Percentiles rank a stretch among this genome's conserved stretches.
phyloP scores from a whole-genome alignment of 2,888 invertebrate genomes.

The Pseudoips prasinana region DNA sequence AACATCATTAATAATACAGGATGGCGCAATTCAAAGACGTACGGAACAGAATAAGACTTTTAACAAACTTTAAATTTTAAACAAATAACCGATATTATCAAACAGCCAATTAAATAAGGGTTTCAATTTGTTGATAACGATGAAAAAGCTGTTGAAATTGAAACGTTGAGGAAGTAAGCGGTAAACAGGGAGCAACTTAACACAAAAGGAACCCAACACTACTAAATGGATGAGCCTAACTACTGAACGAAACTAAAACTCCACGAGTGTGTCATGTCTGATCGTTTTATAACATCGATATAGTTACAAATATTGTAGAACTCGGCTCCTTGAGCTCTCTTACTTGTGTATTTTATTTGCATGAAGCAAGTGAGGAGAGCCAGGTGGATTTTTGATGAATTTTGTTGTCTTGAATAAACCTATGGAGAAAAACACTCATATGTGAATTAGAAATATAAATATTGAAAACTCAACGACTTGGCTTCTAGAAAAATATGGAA shows the following conservation, averaged over 20 bases:
- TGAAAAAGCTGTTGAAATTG: conserved; percentile 7
- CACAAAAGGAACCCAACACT: conserved; percentile 26
- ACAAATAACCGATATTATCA: no score
- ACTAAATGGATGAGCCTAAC: conserved; percentile 48
- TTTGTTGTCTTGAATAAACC: conserved; percentile 77
- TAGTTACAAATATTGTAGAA: conserved; percentile 47
- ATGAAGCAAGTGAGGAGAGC: conserved; percentile 77
- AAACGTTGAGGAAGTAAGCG: conserved; percentile 29
- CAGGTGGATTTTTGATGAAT: conserved; percentile 72
- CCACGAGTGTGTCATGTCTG: conserved; percentile 45
- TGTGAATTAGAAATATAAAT: conserved; percentile 11
- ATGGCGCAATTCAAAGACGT: no score
- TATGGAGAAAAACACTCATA: conserved; percentile 64
- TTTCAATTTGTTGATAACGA: no score
- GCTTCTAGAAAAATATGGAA: neutral
- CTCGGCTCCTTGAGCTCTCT: conserved; percentile 50
- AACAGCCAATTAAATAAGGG: no score
- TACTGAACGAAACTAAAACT: conserved; percentile 52
- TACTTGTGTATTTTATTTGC: conserved; percentile 77
- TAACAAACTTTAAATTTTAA: no score
- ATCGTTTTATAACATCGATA: conserved; percentile 44
- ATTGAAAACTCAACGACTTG: no score
- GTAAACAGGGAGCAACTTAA: conserved; percentile 28
- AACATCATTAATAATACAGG: no score
- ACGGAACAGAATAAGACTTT: no score